Conservation (phyloP, 2,888 invertebrate genomes). For the Caenorhabditis sp. region DNA sequence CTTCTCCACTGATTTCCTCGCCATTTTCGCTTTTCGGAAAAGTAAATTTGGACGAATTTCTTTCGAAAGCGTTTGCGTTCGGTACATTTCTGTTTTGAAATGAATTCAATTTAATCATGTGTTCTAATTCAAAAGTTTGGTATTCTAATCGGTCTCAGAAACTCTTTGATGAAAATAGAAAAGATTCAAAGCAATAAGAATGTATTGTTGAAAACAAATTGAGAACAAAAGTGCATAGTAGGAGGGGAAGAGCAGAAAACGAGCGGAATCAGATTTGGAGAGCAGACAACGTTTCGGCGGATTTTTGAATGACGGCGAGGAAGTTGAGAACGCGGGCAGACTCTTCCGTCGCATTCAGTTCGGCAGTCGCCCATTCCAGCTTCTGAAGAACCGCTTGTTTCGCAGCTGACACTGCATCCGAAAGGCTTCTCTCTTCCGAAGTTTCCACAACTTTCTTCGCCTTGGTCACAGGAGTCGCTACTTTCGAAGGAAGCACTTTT, state of each 20-base stretch:
- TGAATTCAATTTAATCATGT: neutral
- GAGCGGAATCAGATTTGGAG: constrained; percentile 24
- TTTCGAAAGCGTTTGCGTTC: constrained; percentile 4
- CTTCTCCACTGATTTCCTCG: constrained; percentile 55
- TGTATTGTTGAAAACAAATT: constrained; percentile 10
- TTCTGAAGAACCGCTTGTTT: constrained; percentile 17
- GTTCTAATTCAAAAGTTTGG: too few relatives aligned
- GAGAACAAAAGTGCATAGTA: constrained; percentile 7
- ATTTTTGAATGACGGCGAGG: constrained; percentile 30
- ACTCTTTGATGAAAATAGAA: neutral
- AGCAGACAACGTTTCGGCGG: constrained; percentile 35
- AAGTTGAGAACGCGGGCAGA: constrained; percentile 21
- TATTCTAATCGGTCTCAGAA: too few relatives aligned
- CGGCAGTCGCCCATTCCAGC: constrained; percentile 25
- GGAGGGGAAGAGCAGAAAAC: neutral
- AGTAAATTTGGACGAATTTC: constrained; percentile 58
- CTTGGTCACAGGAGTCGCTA: neutral
- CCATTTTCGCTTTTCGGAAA: constrained; percentile 61
- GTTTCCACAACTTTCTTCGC: neutral
- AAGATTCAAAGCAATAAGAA: neutral
- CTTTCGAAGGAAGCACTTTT: neutral
- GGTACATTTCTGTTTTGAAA: too few relatives aligned
- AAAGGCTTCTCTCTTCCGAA: neutral
- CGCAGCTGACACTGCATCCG: neutral
- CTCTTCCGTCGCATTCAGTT: constrained; percentile 12